Evolutionary conservation across 2,888 invertebrate genomes (phyloP).

Genomic region (Marasmarcha lunaedactyla): DNA sequence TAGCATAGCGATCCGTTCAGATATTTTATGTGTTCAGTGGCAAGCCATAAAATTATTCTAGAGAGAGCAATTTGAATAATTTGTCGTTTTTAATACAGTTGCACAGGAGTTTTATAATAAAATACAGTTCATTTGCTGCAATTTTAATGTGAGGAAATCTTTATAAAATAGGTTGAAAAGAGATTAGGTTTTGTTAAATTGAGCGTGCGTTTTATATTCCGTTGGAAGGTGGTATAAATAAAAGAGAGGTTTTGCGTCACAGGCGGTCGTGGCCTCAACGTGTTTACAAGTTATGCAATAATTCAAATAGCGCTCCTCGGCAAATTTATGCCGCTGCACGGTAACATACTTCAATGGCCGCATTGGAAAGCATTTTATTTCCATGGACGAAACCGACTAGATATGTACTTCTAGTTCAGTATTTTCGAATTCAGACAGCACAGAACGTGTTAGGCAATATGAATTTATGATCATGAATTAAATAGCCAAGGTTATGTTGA

Average conservation of each 20-base stretch:
- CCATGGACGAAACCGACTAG: slow-evolving; percentile 40
- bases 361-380: slow-evolving; percentile 66
- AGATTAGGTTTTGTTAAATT: no score
- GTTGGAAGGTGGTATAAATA: no score
- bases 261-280: slow-evolving; percentile 40
- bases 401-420: slow-evolving; percentile 24
- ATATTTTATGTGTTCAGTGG: neutral
- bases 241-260: slow-evolving; percentile 29
- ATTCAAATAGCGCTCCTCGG: slow-evolving; percentile 55
- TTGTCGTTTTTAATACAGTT: no score
- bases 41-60: slow-evolving; percentile 7
- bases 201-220: no score
- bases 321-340: slow-evolving; percentile 62
- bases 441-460: slow-evolving; percentile 54
- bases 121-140: no score
- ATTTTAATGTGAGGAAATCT: no score
- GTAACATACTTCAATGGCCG: slow-evolving; percentile 62
- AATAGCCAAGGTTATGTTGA: slow-evolving; percentile 46
- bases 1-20: neutral
- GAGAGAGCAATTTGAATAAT: slow-evolving; percentile 11
- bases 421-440: slow-evolving; percentile 48
- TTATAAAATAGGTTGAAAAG: no score
- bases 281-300: slow-evolving; percentile 67
- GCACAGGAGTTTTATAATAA: no score
- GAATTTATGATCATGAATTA: slow-evolving; percentile 61